Evolutionary conservation across 1,140 invertebrate genomes (phyloP), one percentile per base, ranked within the genome.

Genomic region (Sycophaga agraensis): DNA sequence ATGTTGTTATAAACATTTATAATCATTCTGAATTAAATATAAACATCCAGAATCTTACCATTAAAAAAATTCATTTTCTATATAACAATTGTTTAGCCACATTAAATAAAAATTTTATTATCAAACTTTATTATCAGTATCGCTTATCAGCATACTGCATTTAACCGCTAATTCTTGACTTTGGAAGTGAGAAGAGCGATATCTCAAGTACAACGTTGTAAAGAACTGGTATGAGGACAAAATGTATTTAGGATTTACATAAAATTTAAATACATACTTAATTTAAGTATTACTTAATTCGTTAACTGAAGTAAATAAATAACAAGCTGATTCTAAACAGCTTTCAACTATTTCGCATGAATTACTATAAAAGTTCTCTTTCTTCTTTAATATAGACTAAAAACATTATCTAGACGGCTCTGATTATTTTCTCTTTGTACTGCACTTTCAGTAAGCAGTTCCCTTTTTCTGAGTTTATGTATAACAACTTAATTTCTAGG

Each of bases 151-250:
- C n/a, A n/a, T n/a, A n/a, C n/a, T n/a, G n/a, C n/a, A n/a, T n/a
- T n/a, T n/a, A n/a, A n/a, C n/a, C n/a, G n/a, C n/a, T 34, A 0
- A 48, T 48, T 14, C 43, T 11, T 14, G 17, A 22, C 31, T 57
- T 46, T 57, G 21, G 55, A 48, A 57, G 31, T 48, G n/a, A 35
- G 50, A 42, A 58, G 28, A 22, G 46, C 24, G 24, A 42, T 31
- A 37, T 50, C 24, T 59, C 42, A 59, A 50, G 48, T 59, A 59
- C 45, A 16, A 49, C 14, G 45, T 57, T n/a, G 22, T 59, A 24
- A 42, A 57, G 31, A 48, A 37, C 12, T 1, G 21, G 6, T 26
- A 48, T 57, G 17, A 37, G 17, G 35, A n/a, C 21, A 45, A 31
- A 28, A 35, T 1, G 2, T 7, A 7, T 4, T 34, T 35, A 45